Evolutionary conservation across 2,113 vertebrate genomes (phyloP).

Genomic region (Entosphenus tridentatus): DNA sequence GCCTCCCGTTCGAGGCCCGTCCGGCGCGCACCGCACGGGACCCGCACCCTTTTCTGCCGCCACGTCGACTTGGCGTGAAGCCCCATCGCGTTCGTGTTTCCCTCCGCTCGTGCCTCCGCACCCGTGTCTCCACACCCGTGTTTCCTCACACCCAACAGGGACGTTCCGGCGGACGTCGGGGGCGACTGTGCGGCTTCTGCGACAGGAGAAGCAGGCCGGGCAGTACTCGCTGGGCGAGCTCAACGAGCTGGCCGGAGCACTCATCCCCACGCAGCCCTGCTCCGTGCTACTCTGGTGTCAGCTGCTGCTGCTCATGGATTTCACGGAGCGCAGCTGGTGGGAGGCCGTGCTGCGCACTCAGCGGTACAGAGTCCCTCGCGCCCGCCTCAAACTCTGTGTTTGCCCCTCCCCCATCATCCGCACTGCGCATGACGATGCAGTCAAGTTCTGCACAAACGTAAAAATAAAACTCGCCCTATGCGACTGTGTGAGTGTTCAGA

Average conservation of each 20-base stretch:
- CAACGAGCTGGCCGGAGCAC: constrained; percentile 43
- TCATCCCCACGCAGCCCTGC: constrained; percentile 75
- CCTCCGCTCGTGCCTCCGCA: too few relatives aligned
- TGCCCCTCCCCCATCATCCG: background rate
- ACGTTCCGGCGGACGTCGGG: constrained; percentile 59
- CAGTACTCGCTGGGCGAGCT: constrained; percentile 60
- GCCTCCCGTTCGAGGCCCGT: too few relatives aligned
- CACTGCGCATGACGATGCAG: background rate
- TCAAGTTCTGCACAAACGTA: background rate
- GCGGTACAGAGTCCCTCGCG: constrained; percentile 26
- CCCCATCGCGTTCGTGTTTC: too few relatives aligned
- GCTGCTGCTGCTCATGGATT: constrained; percentile 76
- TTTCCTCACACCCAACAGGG: constrained; percentile 22
- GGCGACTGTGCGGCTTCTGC: too few relatives aligned
- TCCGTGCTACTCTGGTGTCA: constrained; percentile 95
- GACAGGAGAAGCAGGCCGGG: constrained; percentile 13
- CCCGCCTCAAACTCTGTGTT: background rate
- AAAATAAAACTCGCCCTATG: background rate
- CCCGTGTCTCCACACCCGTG: too few relatives aligned
- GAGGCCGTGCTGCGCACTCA: constrained; percentile 81
- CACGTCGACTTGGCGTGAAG: too few relatives aligned
- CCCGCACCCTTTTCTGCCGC: too few relatives aligned
- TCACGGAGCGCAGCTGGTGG: constrained; percentile 93
- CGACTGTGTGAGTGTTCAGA: background rate
- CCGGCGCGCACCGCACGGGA: too few relatives aligned